Conservation (phyloP, 2,113 vertebrate species). For the Grus americana region DNA sequence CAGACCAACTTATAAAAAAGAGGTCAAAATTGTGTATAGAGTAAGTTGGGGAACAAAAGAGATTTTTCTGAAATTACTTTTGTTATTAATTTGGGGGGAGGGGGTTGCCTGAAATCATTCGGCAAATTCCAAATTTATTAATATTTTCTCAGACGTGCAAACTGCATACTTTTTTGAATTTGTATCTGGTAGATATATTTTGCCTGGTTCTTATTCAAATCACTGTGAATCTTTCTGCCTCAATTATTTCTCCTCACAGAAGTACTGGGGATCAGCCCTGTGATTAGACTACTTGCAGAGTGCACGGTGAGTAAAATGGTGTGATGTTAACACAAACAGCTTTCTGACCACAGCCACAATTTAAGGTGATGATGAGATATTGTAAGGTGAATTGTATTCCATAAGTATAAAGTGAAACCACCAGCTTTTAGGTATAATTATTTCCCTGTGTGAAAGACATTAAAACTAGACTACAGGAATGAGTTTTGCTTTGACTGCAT, state of each 20-base stretch:
- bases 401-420: background rate
- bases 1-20: background rate
- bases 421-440: constrained; percentile 5
- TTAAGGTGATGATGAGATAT: background rate
- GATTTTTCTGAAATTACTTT: background rate
- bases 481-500: background rate
- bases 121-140: background rate
- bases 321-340: background rate
- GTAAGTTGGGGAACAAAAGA: background rate
- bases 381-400: background rate
- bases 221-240: background rate
- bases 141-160: background rate
- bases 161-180: background rate
- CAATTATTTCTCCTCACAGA: background rate
- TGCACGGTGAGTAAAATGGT: background rate
- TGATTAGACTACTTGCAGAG: background rate
- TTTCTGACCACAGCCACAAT: background rate
- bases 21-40: background rate
- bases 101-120: background rate
- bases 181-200: background rate
- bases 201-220: background rate
- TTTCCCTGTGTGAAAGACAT: background rate
- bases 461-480: background rate
- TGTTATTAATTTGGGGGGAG: background rate
- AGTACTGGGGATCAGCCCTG: background rate